phyloP scores from a whole-genome alignment of 2,113 vertebrate genomes.

The Kryptolebias marmoratus region DNA sequence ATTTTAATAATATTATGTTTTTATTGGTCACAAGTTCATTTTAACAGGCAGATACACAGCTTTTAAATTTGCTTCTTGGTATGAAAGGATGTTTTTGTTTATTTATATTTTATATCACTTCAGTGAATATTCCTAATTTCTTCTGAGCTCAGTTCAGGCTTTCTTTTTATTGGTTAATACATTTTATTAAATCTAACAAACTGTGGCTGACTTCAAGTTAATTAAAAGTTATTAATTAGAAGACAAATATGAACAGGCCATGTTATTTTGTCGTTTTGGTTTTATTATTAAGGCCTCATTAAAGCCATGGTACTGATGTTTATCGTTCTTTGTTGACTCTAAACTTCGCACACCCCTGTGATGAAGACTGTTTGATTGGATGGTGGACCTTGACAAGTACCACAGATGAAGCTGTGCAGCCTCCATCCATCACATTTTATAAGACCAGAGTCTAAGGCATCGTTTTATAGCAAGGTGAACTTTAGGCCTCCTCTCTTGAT shows the following conservation, averaged over 20 bases:
- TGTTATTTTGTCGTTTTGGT: neutral
- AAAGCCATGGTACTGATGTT: conserved; percentile 19
- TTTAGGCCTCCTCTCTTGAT: conserved; percentile 68
- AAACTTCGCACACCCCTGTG: conserved; percentile 36
- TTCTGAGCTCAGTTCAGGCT: conserved; percentile 14
- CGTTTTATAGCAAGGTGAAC: conserved; percentile 77
- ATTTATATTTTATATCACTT: too few species aligned
- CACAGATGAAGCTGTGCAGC: conserved; percentile 59
- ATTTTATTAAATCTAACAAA: conserved; percentile 35
- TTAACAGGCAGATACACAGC: too few species aligned
- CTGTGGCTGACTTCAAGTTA: conserved; percentile 32
- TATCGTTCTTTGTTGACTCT: conserved; percentile 28
- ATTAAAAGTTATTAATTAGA: conserved; percentile 34
- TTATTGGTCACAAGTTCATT: too few species aligned
- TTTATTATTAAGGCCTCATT: conserved; percentile 22
- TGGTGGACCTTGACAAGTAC: conserved; percentile 56
- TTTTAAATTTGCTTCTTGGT: too few species aligned
- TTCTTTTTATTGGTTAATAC: conserved; percentile 30
- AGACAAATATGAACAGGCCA: conserved; percentile 23
- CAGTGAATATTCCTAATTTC: too few species aligned
- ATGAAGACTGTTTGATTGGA: conserved; percentile 46
- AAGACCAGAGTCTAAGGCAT: conserved; percentile 59
- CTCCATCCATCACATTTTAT: conserved; percentile 73
- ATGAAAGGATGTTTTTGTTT: too few species aligned
- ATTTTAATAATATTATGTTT: too few species aligned